Conservation (phyloP, 2,888 invertebrate genomes). For the Oscheius onirici region DNA sequence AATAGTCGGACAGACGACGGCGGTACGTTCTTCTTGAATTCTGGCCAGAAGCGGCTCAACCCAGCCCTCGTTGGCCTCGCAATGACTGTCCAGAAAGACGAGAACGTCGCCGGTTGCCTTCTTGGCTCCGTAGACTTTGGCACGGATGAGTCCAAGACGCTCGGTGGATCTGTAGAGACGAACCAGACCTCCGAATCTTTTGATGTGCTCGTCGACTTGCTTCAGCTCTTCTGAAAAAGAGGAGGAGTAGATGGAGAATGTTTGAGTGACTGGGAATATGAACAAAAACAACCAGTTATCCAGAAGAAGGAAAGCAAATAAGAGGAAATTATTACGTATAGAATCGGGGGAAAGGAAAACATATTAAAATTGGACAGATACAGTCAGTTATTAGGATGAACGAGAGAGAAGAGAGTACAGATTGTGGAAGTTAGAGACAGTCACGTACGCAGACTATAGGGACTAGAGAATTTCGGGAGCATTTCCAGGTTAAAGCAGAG, state of each 20-base stretch:
- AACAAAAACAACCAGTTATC: too few relatives aligned
- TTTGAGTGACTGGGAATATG: too few relatives aligned
- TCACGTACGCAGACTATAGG: too few relatives aligned
- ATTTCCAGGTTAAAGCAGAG: too few relatives aligned
- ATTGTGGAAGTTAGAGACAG: too few relatives aligned
- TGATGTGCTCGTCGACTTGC: constrained; percentile 83
- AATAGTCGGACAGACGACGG: constrained; percentile 89
- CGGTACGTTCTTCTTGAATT: constrained; percentile 82
- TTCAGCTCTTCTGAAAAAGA: constrained; percentile 77
- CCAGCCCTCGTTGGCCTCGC: constrained; percentile 84
- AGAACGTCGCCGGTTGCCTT: constrained; percentile 83
- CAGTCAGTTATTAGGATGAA: too few relatives aligned
- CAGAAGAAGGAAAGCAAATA: too few relatives aligned
- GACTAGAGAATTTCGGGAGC: too few relatives aligned
- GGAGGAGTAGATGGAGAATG: neutral
- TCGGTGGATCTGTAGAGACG: constrained; percentile 81
- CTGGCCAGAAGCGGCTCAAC: constrained; percentile 86
- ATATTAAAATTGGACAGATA: too few relatives aligned
- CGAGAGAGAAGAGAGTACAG: too few relatives aligned
- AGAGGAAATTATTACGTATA: too few relatives aligned
- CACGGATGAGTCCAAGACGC: constrained; percentile 86
- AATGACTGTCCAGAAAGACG: constrained; percentile 89
- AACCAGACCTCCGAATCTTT: constrained; percentile 75
- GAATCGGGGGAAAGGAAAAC: too few relatives aligned
- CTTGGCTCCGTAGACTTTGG: constrained; percentile 77